Evolutionary conservation across 2,888 invertebrate species (phyloP), one percentile per base, ranked within the genome.

Genomic region (Flabesymbios commensalis): DNA sequence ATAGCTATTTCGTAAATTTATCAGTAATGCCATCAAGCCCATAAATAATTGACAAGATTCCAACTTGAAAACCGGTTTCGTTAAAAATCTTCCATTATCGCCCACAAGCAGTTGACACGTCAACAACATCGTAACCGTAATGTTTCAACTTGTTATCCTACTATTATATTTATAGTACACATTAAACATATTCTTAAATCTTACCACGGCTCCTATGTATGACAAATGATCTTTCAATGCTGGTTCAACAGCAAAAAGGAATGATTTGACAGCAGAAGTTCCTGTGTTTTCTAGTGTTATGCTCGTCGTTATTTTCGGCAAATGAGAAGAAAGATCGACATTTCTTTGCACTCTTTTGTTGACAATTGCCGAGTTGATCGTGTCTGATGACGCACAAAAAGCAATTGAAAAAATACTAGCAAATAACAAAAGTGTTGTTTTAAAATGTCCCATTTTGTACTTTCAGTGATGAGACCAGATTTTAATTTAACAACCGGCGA

Each of bases 271-370:
- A 65, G 89, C 84, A 67, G 88, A 86, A 78, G 90, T 90, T 57
- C 91, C 90, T 72, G 86, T 87, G 80, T 96, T 94, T 84, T 94
- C 92, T 72, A 94, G 80, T 70, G 90, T 90, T 75, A 96, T 86
- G 84, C 90, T 90, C 33, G 89, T 86, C 17, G 88, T 86, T 57
- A 92, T 88, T 85, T 93, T 94, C 2, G 93, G 93, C 62, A 97
- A 86, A 83, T 96, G 96, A 5, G 93, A 90, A 4, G 92, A 87
- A 68, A 95, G 85, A 84, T 97, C 95, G 72, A 97, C 88, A 53
- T 88, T 88, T 78, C 94, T 87, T 67, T 94, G 94, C 24, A 92
- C 91, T 86, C 91, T 92, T 82, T 78, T 77, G 61, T 84, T 78
- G 1, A 83, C 77, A 17, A 85, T 55, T 69, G 74, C 74, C 5